Evolutionary conservation across 2,888 invertebrate genomes (phyloP).

Genomic region (Eumacrocentrus americanus): DNA sequence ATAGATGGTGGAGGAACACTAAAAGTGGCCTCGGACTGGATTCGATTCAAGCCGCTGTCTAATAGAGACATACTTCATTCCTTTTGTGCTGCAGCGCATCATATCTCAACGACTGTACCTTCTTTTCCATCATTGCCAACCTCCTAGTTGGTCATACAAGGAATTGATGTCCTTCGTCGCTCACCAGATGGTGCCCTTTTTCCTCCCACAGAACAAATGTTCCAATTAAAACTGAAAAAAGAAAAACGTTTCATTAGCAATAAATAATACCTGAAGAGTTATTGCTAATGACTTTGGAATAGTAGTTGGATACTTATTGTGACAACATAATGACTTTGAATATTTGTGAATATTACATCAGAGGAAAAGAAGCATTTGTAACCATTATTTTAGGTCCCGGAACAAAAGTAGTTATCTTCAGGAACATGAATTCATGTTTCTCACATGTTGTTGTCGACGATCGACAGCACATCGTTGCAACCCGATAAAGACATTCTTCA

Average conservation of each 20-base stretch:
- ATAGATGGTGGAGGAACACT: conserved; percentile 43
- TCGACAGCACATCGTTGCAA: neutral
- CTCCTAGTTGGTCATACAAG: conserved; percentile 10
- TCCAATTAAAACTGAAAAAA: conserved; percentile 38
- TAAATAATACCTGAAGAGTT: neutral
- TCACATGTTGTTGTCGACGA: neutral
- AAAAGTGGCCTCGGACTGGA: conserved; percentile 43
- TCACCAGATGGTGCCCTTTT: conserved; percentile 35
- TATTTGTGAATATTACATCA: neutral
- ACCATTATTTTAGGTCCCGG: neutral
- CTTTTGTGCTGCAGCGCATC: conserved; percentile 45
- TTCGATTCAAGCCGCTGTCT: conserved; percentile 50
- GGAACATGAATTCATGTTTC: conserved; percentile 20
- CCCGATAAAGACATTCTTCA: conserved; percentile 39
- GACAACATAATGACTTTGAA: too few species aligned
- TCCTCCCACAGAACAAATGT: conserved; percentile 34
- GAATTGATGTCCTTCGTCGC: conserved; percentile 20
- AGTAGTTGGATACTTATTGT: conserved; percentile 5
- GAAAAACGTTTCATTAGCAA: conserved; percentile 6
- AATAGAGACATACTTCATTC: conserved; percentile 60
- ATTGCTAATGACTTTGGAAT: conserved; percentile 17
- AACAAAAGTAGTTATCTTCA: neutral
- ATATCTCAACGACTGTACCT: conserved; percentile 17
- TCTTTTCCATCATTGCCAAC: conserved; percentile 12
- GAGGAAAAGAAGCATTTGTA: neutral